A percentile compares a stretch with the other conserved stretches of the same genome.
Conservation (phyloP, 2,113 vertebrate genomes). For the Petrocephalus zakoni region DNA sequence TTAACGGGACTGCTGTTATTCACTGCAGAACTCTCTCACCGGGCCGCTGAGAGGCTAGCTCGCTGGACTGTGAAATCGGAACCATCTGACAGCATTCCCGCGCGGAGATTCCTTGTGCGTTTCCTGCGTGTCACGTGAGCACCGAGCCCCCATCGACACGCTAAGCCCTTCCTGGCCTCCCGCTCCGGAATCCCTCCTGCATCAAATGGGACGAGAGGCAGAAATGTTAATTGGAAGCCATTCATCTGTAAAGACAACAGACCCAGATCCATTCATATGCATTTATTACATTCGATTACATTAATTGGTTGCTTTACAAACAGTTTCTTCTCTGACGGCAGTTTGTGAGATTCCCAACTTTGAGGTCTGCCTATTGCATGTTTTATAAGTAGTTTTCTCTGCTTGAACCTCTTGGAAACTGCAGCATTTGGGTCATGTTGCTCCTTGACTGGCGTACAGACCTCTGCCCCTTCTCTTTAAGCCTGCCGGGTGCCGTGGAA, state of each 20-base stretch:
- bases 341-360: not conserved
- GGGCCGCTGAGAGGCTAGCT: conserved; percentile 26
- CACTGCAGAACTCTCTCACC: conserved; percentile 41
- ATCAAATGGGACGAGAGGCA: not conserved
- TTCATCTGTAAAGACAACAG: not conserved
- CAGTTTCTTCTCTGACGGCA: not conserved
- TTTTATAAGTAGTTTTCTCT: not conserved
- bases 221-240: conserved; percentile 4
- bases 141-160: not conserved
- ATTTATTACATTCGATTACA: not conserved
- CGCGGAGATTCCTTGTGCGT: conserved; percentile 5
- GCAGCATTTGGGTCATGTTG: not conserved
- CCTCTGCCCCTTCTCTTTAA: not conserved
- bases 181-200: not conserved
- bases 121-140: too few species aligned
- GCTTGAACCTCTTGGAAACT: not conserved
- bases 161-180: conserved; percentile 8
- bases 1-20: conserved; percentile 57
- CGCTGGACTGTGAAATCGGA: conserved; percentile 38
- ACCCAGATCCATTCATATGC: not conserved
- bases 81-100: conserved; percentile 38
- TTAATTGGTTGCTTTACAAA: not conserved
- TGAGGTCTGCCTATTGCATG: not conserved
- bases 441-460: not conserved
- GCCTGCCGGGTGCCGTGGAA: not conserved